Percentiles rank a stretch among this genome's conserved stretches.
phyloP scores from a whole-genome alignment of 2,113 vertebrate species.

The Larimichthys polyactis region DNA sequence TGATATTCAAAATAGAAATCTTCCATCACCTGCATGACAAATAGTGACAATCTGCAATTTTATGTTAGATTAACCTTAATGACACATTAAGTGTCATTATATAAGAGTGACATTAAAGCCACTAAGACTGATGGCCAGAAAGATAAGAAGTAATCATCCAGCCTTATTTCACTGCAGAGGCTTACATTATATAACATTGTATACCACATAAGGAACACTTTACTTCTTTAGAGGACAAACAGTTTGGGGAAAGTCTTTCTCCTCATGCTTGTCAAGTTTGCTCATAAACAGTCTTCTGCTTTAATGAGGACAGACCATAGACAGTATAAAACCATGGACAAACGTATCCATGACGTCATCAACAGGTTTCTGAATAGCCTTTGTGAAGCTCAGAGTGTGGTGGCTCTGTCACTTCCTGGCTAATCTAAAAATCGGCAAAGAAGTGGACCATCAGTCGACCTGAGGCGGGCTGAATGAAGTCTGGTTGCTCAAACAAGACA shows the following conservation, averaged over 20 bases:
- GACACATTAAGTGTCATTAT: conserved; percentile 30
- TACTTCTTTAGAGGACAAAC: background rate
- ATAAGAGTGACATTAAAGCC: conserved; percentile 23
- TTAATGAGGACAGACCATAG: background rate
- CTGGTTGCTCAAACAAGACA: too few species aligned
- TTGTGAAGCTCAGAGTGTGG: too few species aligned
- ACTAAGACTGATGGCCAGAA: conserved; percentile 16
- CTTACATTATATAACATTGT: background rate
- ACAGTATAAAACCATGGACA: too few species aligned
- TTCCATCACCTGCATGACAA: conserved; percentile 26
- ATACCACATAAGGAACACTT: background rate
- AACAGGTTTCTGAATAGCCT: too few species aligned
- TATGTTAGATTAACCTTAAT: conserved; percentile 31
- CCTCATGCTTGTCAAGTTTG: too few species aligned
- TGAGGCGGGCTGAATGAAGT: too few species aligned
- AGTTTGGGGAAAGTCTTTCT: background rate
- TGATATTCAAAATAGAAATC: conserved; percentile 36
- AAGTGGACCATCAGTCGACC: too few species aligned
- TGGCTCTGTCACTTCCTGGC: too few species aligned
- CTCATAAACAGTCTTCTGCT: background rate
- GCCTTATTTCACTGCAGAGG: background rate
- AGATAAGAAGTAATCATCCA: conserved; percentile 26
- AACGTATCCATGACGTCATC: too few species aligned
- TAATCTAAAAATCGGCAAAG: too few species aligned
- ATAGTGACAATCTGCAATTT: conserved; percentile 32